Evolutionary conservation across 2,113 vertebrate species (phyloP), one percentile per base, ranked within the genome.

Genomic region (Pseudopipra pipra): DNA sequence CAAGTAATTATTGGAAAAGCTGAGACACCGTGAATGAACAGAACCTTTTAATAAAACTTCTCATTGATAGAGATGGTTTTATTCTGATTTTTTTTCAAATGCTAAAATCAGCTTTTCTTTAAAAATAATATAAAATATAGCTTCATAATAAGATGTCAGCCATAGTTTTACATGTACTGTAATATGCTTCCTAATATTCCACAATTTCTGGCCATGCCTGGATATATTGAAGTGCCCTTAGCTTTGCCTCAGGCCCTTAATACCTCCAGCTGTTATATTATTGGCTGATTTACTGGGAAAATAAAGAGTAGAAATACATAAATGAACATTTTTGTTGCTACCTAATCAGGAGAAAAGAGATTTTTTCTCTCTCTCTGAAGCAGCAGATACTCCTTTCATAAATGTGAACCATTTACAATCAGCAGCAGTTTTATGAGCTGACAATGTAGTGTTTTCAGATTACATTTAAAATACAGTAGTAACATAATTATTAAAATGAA

Each of bases 241-340:
- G 97, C 97, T 97, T 95, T 96, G 98, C 98, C 93, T 90, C 82
- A 94, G 98, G 98, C 96, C 96, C 67, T 97, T 92, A 95, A 80
- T 95, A 97, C 95, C 97, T 97, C 97, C 70, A 98, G 97, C 97
- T 97, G 97, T 92, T 97, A 94, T 94, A 96, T 98, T 98, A 97
- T 96, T 98, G 97, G 92, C 93, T 95, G 96, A 97, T 98, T 97
- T 95, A 91, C 97, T 95, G 76, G 80, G 75, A 96, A 98, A 97
- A 97, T 95, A 97, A 97, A 95, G 97, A 97, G 87, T 68, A 93
- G 94, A 97, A 96, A 97, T 91, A 97, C 93, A 97, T 96, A 95
- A 98, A 97, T 96, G 96, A 97, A 97, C 90, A 96, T 97, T 97
- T 98, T 96, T 94, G 85, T 96, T 96, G 95, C 96, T 87, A 96